phyloP scores from a whole-genome alignment of 2,113 vertebrate genomes.

The human (Homo sapiens) region DNA sequence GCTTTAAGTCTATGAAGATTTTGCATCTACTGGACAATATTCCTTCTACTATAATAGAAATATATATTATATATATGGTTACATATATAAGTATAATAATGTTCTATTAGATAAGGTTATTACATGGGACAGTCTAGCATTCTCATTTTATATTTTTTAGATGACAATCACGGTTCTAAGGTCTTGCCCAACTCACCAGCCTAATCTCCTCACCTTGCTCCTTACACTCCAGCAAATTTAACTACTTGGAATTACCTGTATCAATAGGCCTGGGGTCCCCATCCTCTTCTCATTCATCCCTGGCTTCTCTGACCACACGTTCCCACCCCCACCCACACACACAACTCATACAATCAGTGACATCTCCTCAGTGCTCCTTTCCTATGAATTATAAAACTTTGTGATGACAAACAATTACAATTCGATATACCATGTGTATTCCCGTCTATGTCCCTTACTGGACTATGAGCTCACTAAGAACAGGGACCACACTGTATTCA shows the following conservation, averaged over 20 bases:
- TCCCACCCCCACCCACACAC: not conserved
- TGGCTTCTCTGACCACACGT: not conserved
- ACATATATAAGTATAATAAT: not conserved
- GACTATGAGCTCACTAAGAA: not conserved
- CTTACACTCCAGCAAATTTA: not conserved
- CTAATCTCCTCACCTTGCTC: not conserved
- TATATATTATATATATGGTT: not conserved
- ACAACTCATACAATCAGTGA: not conserved
- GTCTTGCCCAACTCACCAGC: not conserved
- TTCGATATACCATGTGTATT: not conserved
- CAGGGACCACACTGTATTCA: not conserved
- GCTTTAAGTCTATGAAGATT: not conserved
- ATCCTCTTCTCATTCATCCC: not conserved
- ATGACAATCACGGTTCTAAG: not conserved
- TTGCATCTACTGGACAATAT: not conserved
- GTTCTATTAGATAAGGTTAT: not conserved
- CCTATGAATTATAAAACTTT: not conserved
- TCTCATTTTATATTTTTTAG: not conserved
- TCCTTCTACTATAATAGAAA: not conserved
- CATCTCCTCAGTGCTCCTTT: not conserved
- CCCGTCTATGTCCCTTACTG: not conserved
- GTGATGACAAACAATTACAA: not conserved
- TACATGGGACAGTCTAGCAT: not conserved
- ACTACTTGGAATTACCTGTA: not conserved
- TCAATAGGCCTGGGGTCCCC: not conserved